Conservation (phyloP, 2,113 vertebrate species). For the Atrichornis clamosus region DNA sequence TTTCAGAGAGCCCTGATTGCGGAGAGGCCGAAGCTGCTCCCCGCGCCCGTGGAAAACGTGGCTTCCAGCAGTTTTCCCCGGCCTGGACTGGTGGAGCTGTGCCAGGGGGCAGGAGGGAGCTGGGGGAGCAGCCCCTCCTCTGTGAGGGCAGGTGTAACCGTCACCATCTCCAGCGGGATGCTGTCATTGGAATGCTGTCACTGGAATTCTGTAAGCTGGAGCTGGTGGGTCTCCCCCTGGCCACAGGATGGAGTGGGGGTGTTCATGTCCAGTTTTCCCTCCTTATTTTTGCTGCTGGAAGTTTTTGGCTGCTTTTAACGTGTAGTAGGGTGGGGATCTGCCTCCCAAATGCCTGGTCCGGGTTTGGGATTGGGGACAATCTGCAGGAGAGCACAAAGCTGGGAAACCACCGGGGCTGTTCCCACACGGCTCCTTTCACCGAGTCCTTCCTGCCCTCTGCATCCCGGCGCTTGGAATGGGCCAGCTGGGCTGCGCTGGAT, state of each 20-base stretch:
- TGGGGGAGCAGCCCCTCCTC: background rate
- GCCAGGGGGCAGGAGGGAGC: background rate
- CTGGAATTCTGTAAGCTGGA: background rate
- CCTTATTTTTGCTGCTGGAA: background rate
- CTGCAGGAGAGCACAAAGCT: background rate
- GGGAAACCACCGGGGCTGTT: background rate
- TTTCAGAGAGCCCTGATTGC: background rate
- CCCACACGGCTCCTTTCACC: rapidly evolving
- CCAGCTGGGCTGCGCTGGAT: background rate
- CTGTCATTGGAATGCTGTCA: background rate
- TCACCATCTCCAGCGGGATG: rapidly evolving
- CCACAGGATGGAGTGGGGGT: background rate
- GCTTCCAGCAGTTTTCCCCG: background rate
- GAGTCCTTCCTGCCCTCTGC: background rate
- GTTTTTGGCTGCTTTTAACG: background rate
- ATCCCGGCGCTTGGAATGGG: rapidly evolving
- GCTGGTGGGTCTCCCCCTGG: background rate
- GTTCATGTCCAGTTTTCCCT: rapidly evolving
- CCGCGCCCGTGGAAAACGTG: background rate
- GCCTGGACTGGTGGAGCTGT: background rate
- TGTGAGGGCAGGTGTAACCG: background rate
- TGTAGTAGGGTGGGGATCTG: background rate
- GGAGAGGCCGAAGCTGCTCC: background rate
- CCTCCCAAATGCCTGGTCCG: background rate
- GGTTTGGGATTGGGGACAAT: background rate